Evolutionary conservation across 64 coral and sea anemone species (phyloP).

Genomic region (Montipora sp.): DNA sequence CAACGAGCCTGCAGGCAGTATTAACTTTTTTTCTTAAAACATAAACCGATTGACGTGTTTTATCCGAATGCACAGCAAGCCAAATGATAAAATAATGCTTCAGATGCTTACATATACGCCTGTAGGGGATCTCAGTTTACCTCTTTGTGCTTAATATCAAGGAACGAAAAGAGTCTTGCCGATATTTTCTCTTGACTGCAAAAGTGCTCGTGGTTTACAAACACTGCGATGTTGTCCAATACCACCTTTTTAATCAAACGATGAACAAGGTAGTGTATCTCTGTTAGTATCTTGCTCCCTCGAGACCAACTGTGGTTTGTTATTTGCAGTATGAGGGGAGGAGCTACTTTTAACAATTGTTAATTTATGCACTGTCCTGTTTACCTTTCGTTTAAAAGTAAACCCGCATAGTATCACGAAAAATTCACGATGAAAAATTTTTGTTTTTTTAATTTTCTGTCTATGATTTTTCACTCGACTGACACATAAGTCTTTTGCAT

Average conservation of each 20-base stretch:
- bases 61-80: constrained; percentile 22
- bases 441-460: not conserved
- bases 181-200: constrained; percentile 4
- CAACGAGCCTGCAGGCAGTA: not conserved
- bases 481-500: too few species aligned
- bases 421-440: not conserved
- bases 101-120: not conserved
- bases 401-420: not conserved
- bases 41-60: not conserved
- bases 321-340: constrained; percentile 17
- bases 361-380: constrained; percentile 35
- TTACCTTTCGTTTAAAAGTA: constrained; percentile 9
- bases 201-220: not conserved
- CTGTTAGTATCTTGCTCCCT: not conserved
- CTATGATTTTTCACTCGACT: not conserved
- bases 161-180: not conserved
- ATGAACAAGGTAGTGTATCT: not conserved
- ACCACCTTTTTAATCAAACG: not conserved
- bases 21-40: not conserved
- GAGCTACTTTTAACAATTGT: constrained; percentile 31
- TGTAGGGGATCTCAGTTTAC: constrained; percentile 24
- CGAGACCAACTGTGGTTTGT: constrained; percentile 15
- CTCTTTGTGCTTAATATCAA: constrained; percentile 1
- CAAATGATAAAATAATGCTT: not conserved
- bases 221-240: not conserved